phyloP scores from a whole-genome alignment of 1,140 invertebrate species.

The Hypsibius dujardini region DNA sequence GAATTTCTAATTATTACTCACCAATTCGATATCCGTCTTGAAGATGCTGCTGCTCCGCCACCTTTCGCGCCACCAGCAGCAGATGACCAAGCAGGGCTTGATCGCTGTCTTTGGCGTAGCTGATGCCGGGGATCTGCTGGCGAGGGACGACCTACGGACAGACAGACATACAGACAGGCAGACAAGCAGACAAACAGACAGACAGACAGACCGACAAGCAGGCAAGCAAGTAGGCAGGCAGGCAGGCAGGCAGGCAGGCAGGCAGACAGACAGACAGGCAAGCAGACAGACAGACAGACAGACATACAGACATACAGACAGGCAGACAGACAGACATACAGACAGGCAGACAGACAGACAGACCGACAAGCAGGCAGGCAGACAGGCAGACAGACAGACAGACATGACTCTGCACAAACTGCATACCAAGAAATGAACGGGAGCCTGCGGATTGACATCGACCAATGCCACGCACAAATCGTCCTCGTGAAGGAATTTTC shows the following conservation, averaged over 20 bases:
- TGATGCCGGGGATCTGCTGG: not conserved
- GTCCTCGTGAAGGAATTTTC: conserved; percentile 83
- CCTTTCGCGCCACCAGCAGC: conserved; percentile 56
- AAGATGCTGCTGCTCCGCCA: conserved; percentile 48
- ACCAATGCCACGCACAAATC: conserved; percentile 67
- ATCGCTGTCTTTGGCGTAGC: not conserved
- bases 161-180: not conserved
- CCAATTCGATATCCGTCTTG: conserved; percentile 35
- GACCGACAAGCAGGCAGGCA: not conserved
- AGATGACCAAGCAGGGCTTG: conserved; percentile 46
- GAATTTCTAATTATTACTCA: conserved; percentile 23
- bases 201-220: not conserved
- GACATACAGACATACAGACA: not conserved
- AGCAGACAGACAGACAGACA: not conserved
- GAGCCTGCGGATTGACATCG: conserved; percentile 75
- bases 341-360: not conserved
- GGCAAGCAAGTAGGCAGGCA: too few relatives aligned
- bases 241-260: not conserved
- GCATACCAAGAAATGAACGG: conserved; percentile 74
- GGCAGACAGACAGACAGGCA: not conserved
- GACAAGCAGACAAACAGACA: too few relatives aligned
- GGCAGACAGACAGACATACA: not conserved
- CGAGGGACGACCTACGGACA: not conserved
- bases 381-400: not conserved
- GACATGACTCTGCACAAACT: not conserved